Percentiles rank a stretch among this genome's conserved stretches.
Conservation (phyloP, 2,797 vertebrate species). For the Bovichtus variegatus region DNA sequence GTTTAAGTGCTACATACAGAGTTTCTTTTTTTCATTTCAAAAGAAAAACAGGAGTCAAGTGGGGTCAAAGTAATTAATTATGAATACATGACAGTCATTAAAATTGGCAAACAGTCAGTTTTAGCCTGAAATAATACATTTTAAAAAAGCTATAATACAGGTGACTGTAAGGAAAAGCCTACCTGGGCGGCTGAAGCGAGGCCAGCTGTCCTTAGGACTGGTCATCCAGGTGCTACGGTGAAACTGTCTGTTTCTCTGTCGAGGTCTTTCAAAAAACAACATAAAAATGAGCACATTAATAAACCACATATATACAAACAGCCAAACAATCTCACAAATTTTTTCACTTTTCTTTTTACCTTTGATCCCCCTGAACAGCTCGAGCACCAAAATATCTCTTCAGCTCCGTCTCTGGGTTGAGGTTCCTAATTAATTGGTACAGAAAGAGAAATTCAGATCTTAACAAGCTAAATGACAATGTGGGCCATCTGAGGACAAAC, state of each 20-base stretch:
- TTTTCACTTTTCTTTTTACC: constrained; percentile 79
- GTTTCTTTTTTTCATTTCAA: too few species aligned
- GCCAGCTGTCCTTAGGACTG: constrained; percentile 92
- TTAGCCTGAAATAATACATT: background rate
- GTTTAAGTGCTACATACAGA: too few species aligned
- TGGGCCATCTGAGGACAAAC: background rate
- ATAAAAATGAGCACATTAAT: background rate
- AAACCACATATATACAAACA: background rate
- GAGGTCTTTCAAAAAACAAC: constrained; percentile 77
- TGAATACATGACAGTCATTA: background rate
- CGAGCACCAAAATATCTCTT: constrained; percentile 97
- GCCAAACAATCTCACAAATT: background rate
- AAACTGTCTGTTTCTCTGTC: constrained; percentile 92
- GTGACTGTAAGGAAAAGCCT: background rate
- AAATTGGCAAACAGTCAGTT: background rate
- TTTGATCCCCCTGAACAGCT: constrained; percentile 95
- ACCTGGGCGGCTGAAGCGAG: constrained; percentile 95
- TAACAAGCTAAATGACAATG: background rate
- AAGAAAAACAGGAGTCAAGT: background rate
- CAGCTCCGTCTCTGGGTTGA: constrained; percentile 96
- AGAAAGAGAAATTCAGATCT: constrained; percentile 8
- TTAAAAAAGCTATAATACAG: background rate
- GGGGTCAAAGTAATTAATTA: background rate
- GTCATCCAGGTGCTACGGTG: constrained; percentile 94
- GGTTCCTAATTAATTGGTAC: constrained; percentile 85